Conservation (phyloP, 1,140 invertebrate species). For the Lepidurus couesii region DNA sequence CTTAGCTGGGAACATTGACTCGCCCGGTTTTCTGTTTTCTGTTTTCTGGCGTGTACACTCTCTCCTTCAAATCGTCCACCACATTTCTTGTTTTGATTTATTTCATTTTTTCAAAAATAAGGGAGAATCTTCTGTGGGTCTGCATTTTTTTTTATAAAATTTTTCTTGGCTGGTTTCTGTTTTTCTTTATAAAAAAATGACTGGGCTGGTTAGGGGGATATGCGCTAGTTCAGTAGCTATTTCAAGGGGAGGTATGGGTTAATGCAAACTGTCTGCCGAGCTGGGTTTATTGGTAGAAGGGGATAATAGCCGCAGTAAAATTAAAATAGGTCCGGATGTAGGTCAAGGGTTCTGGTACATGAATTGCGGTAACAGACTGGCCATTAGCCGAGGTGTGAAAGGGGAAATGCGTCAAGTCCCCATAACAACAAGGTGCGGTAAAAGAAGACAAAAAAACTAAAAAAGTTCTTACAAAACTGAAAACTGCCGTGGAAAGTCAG, state of each 20-base stretch:
- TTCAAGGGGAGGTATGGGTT: not conserved
- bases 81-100: not conserved
- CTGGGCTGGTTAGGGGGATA: no score
- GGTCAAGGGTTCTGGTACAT: constrained; percentile 7
- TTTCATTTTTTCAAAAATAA: not conserved
- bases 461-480: no score
- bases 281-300: constrained; percentile 2
- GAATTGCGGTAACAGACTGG: constrained; percentile 17
- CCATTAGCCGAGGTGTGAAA: constrained; percentile 9
- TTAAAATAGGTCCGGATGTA: constrained; percentile 15
- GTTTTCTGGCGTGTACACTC: not conserved
- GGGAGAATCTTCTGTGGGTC: not conserved
- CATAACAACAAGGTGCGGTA: no score
- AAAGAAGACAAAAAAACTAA: no score
- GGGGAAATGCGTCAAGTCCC: constrained; percentile 6
- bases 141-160: not conserved
- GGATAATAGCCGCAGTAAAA: not conserved
- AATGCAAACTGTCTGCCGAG: not conserved
- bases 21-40: not conserved
- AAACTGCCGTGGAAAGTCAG: no score
- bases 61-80: not conserved
- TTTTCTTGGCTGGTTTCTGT: not conserved
- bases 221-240: not conserved
- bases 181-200: not conserved
- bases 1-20: not conserved